Conservation (phyloP, 92 coral and sea anemone genomes). For the Parazoanthus darwini region DNA sequence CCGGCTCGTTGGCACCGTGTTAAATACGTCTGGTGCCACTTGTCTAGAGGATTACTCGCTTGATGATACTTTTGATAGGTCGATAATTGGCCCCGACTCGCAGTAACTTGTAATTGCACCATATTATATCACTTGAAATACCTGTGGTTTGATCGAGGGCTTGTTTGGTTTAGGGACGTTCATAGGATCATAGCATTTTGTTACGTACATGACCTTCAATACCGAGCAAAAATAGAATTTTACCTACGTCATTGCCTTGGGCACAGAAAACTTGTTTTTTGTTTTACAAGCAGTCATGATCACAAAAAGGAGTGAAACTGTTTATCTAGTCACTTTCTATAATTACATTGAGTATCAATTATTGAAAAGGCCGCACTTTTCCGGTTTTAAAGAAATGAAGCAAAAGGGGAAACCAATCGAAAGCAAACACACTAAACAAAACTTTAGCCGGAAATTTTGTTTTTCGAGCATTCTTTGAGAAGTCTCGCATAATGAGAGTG, state of each 20-base stretch:
- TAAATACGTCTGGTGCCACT: constrained; percentile 46
- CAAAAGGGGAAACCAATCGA: constrained; percentile 16
- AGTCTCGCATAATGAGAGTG: constrained; percentile 19
- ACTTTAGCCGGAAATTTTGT: constrained; percentile 34
- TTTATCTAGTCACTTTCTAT: background rate
- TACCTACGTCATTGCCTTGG: constrained; percentile 15
- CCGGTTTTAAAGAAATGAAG: constrained; percentile 18
- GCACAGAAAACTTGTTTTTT: background rate
- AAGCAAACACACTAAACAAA: constrained; percentile 10
- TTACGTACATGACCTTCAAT: background rate
- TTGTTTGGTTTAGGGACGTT: constrained; percentile 19
- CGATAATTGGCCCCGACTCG: constrained; percentile 33
- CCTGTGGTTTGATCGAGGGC: constrained; percentile 37
- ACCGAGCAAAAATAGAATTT: background rate
- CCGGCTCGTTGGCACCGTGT: constrained; percentile 45
- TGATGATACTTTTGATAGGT: constrained; percentile 42
- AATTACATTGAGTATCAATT: background rate
- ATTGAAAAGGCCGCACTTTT: constrained; percentile 11
- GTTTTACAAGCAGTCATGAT: background rate
- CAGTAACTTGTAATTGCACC: constrained; percentile 18
- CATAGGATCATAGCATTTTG: background rate
- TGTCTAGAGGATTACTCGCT: constrained; percentile 37
- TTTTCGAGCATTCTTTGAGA: constrained; percentile 10
- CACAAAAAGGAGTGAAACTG: background rate
- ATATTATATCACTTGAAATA: constrained; percentile 25